Conservation (phyloP, 2,113 vertebrate genomes). For the Thomomys bottae region DNA sequence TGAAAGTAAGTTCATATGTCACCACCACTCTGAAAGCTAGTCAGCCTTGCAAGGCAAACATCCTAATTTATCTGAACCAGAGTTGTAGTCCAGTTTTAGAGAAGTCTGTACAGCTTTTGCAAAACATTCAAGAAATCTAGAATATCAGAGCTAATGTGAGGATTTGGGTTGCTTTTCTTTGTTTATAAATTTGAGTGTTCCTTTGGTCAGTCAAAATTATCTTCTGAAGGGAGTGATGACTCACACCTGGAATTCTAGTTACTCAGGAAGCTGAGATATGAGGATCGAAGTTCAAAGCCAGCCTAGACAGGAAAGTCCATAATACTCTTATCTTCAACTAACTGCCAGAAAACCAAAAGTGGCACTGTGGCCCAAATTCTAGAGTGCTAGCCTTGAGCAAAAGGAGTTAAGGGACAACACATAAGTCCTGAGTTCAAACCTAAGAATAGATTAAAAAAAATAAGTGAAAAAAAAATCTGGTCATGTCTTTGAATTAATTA, state of each 20-base stretch:
- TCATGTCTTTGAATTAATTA: not conserved
- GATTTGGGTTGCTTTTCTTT: not conserved
- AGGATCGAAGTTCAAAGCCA: too few species aligned
- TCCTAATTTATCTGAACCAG: constrained; percentile 27
- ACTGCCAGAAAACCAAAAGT: too few species aligned
- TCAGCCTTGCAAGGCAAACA: constrained; percentile 25
- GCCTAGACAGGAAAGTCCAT: too few species aligned
- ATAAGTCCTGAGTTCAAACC: too few species aligned
- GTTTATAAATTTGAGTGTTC: not conserved
- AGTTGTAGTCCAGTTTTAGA: constrained; percentile 60
- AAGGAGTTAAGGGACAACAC: too few species aligned
- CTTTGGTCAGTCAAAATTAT: not conserved
- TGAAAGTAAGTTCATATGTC: constrained; percentile 40
- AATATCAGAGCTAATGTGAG: constrained; percentile 24
- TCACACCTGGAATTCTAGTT: too few species aligned
- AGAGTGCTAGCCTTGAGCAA: too few species aligned
- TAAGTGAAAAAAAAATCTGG: not conserved
- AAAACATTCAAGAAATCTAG: not conserved
- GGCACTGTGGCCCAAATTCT: too few species aligned
- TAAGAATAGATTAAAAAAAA: too few species aligned
- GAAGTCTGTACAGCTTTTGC: not conserved
- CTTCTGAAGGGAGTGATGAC: not conserved
- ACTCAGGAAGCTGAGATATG: too few species aligned
- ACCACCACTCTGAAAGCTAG: constrained; percentile 40
- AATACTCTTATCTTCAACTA: too few species aligned